Evolutionary conservation across 2,113 vertebrate species (phyloP), one percentile per base, ranked within the genome.

Genomic region (Micronycteris hirsuta): DNA sequence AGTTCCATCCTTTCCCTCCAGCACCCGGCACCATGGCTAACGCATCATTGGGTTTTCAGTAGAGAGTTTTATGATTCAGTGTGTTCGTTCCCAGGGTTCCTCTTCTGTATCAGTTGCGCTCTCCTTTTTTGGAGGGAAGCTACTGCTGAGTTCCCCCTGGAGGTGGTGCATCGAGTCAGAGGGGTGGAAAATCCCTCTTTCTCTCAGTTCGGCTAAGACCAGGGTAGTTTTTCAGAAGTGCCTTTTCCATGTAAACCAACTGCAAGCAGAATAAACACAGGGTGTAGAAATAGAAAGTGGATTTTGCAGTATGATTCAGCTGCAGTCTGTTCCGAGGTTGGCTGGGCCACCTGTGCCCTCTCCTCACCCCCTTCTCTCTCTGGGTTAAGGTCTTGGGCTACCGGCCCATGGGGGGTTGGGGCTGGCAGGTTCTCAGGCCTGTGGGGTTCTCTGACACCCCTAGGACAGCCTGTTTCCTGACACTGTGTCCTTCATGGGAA

Each of bases 171-270:
- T 70, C 7, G 15, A 76, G 71, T 36, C 6, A 14, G 70, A 43
- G 49, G 31, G 45, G 7, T 65, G 45, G 65, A 52, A 93, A 87
- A 70, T 24, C 86, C 78, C 86, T 80, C 28, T 74, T 41, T 52
- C 52, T 89, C 63, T 84, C 68, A 61, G 24, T 92, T 90, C 70
- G 16, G n/a, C 88, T 68, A 70, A 80, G 68, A 65, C 24, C 45
- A 54, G 41, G 22, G 15, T 24, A 45, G 52, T 5, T 68, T 74
- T 84, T 80, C 19, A 45, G 47, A 94, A 67, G 36, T 16, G 15
- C 11, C 9, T 45, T 77, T 94, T 36, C 52, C 26, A 71, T 43
- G 24, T 73, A 56, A 63, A 43, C 67, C 43, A 41, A 68, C 33
- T 5, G 15, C 74, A 33, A 63, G 70, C 36, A 77, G 96, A 36